Percentiles rank a stretch among this genome's conserved stretches.
Conservation (phyloP, 2,113 vertebrate genomes). For the Entomyzon cyanotis region DNA sequence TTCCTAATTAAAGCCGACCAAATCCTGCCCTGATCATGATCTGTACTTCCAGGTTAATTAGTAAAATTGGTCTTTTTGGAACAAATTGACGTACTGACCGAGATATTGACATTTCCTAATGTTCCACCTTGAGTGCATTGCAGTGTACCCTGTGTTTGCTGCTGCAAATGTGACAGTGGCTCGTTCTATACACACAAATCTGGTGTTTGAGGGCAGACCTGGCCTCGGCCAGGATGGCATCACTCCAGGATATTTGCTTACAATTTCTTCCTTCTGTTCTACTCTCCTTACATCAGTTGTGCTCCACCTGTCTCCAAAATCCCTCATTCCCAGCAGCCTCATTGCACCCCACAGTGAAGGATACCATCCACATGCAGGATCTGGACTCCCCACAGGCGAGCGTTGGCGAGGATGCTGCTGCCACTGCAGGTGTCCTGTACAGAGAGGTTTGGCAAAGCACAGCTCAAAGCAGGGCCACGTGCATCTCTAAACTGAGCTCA, state of each 20-base stretch:
- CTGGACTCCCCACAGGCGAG: slow-evolving; percentile 84
- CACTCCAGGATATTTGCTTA: not conserved
- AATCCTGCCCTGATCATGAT: not conserved
- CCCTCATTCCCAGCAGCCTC: not conserved
- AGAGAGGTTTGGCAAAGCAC: slow-evolving; percentile 9
- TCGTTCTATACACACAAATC: fast-evolving
- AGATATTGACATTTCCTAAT: not conserved
- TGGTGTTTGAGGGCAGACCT: not conserved
- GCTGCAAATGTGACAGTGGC: not conserved
- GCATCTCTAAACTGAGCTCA: not conserved
- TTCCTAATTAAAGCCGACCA: not conserved
- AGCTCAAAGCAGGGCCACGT: not conserved
- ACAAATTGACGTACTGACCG: not conserved
- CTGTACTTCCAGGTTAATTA: not conserved
- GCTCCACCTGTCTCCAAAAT: not conserved
- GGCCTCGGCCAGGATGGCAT: not conserved
- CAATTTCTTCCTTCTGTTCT: not conserved
- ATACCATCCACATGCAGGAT: slow-evolving; percentile 83
- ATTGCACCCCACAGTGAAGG: not conserved
- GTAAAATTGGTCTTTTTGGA: not conserved
- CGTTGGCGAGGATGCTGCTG: slow-evolving; percentile 77
- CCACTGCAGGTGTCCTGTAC: slow-evolving; percentile 71
- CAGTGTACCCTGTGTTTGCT: not conserved
- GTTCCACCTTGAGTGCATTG: not conserved
- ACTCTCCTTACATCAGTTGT: not conserved